Evolutionary conservation across 2,113 vertebrate species (phyloP).

Genomic region (Mixornis gularis): DNA sequence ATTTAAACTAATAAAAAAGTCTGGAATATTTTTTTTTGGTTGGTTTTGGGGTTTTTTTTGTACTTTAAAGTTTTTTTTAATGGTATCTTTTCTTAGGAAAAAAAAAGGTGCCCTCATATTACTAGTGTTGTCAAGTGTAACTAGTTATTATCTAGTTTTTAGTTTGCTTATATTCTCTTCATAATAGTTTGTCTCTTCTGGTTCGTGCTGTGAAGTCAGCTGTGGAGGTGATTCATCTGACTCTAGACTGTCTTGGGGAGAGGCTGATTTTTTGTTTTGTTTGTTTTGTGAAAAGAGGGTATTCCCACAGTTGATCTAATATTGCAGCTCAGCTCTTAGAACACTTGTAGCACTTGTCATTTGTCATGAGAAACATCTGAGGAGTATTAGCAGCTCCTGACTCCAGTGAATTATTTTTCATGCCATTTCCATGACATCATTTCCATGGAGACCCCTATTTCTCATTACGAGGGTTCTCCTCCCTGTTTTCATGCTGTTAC

Average conservation of each 20-base stretch:
- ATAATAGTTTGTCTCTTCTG: background rate
- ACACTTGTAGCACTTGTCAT: slow-evolving; percentile 23
- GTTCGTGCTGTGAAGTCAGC: background rate
- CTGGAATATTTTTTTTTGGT: background rate
- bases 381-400: background rate
- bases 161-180: background rate
- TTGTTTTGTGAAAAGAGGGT: slow-evolving; percentile 26
- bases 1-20: background rate
- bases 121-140: background rate
- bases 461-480: background rate
- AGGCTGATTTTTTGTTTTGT: background rate
- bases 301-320: slow-evolving; percentile 45
- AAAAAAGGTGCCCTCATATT: background rate
- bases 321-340: background rate
- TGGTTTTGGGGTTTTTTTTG: background rate
- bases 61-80: background rate
- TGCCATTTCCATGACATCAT: slow-evolving; percentile 34
- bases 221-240: background rate
- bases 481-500: background rate
- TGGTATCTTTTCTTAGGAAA: background rate
- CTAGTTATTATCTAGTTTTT: background rate
- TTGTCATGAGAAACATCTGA: slow-evolving; percentile 20
- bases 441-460: slow-evolving; percentile 23
- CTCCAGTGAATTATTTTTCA: slow-evolving; percentile 25
- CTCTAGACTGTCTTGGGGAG: background rate